phyloP scores from a whole-genome alignment of 1,140 invertebrate genomes.

The Procambarus clarkii region DNA sequence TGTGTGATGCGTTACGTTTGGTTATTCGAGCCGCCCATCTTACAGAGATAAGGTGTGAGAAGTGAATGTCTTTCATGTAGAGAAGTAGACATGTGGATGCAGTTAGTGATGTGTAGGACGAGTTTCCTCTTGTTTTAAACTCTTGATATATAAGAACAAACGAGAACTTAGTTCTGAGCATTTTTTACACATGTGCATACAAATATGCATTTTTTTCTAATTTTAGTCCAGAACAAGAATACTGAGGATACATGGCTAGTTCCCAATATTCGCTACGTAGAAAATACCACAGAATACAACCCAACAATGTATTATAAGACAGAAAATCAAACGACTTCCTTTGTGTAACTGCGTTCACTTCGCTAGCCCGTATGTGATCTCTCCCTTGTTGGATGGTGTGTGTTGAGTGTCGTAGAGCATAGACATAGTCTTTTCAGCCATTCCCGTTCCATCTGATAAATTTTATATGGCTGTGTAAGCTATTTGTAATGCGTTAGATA shows the following conservation, averaged over 20 bases:
- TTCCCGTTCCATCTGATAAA: constrained; percentile 32
- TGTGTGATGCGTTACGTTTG: constrained; percentile 29
- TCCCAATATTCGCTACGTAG: background rate
- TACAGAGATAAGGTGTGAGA: constrained; percentile 42
- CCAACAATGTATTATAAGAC: constrained; percentile 27
- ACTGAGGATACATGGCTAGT: background rate
- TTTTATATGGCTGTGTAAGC: constrained; percentile 33
- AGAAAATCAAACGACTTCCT: constrained; percentile 47
- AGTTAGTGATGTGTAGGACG: constrained; percentile 27
- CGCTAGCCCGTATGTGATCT: constrained; percentile 1
- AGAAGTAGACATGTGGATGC: constrained; percentile 41
- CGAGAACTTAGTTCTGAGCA: background rate
- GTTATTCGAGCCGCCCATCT: constrained; percentile 52
- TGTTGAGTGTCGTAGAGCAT: constrained; percentile 26
- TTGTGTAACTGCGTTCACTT: constrained; percentile 20
- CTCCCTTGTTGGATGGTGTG: constrained; percentile 25
- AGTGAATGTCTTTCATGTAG: constrained; percentile 59
- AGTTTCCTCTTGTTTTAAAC: background rate
- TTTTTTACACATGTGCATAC: constrained; percentile 17
- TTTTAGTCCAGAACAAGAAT: constrained; percentile 7
- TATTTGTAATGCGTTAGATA: constrained; percentile 20
- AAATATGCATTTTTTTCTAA: background rate
- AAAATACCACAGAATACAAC: background rate
- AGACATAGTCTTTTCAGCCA: constrained; percentile 42
- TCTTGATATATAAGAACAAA: background rate